phyloP scores from a whole-genome alignment of 2,888 invertebrate species.

The Mesorhabditis belari region DNA sequence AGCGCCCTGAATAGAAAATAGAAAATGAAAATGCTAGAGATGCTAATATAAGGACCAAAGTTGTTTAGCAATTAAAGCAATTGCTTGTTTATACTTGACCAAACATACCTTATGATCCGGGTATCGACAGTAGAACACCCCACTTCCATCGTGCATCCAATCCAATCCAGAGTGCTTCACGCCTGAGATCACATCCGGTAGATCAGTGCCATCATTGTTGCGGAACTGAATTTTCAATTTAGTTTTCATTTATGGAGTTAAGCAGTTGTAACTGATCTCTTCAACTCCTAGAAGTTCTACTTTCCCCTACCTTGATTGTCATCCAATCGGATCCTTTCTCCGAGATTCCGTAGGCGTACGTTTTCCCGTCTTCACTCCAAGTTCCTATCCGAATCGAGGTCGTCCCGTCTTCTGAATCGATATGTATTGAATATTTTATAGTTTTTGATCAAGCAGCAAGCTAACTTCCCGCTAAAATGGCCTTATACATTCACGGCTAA shows the following conservation, averaged over 20 bases:
- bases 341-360: slow-evolving; percentile 83
- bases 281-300: no score
- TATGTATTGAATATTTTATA: neutral
- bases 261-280: neutral
- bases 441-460: neutral
- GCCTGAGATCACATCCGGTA: slow-evolving; percentile 78
- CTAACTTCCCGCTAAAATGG: neutral
- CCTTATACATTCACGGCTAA: no score
- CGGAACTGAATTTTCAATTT: slow-evolving; percentile 34
- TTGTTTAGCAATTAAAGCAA: no score
- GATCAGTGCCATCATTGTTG: slow-evolving; percentile 66
- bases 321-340: slow-evolving; percentile 70
- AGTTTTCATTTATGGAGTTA: neutral
- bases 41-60: no score
- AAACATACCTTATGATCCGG: slow-evolving; percentile 15
- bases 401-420: slow-evolving; percentile 50
- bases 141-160: slow-evolving; percentile 90
- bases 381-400: slow-evolving; percentile 57
- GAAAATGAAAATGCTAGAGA: no score
- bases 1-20: slow-evolving; percentile 26
- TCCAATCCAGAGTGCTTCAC: slow-evolving; percentile 84
- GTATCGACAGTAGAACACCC: slow-evolving; percentile 71
- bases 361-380: slow-evolving; percentile 82
- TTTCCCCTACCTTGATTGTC: slow-evolving; percentile 6
- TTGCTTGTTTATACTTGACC: no score